Evolutionary conservation across 2,113 vertebrate species (phyloP).

Genomic region (Coptodon rendalli): DNA sequence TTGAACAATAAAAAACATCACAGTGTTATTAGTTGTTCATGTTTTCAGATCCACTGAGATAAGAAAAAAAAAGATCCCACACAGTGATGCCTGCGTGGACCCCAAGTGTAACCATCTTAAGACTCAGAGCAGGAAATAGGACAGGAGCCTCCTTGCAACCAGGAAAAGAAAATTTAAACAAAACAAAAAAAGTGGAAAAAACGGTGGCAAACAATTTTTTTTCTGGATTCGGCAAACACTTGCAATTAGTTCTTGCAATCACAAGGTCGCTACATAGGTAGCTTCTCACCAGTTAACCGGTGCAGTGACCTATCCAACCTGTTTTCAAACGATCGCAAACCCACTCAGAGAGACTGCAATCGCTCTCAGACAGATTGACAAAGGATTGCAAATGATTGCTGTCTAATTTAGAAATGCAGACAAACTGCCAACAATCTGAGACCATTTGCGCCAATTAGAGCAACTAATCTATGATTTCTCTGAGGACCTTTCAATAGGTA

Average conservation of each 20-base stretch:
- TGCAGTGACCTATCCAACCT: not conserved
- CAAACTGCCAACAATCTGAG: not conserved
- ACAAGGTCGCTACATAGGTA: not conserved
- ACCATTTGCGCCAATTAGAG: not conserved
- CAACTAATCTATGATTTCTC: not conserved
- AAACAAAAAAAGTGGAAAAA: not conserved
- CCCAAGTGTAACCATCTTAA: not conserved
- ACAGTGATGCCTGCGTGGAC: rapidly evolving
- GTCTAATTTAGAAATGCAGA: not conserved
- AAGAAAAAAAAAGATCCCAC: not conserved
- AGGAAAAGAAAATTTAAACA: not conserved
- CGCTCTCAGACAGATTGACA: not conserved
- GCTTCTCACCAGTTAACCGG: not conserved
- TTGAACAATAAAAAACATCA: not conserved
- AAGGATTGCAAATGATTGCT: not conserved
- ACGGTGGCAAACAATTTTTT: not conserved
- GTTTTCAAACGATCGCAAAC: not conserved
- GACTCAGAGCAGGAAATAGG: not conserved
- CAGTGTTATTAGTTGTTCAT: not conserved
- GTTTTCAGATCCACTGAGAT: not conserved
- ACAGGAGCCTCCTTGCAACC: not conserved
- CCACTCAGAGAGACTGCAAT: not conserved
- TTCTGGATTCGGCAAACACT: not conserved
- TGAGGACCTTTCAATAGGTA: not conserved
- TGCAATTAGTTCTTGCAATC: not conserved